These are phyloP conservation scores for Notechis scutatus DNA, from an alignment of 2,113 vertebrate species.

Conservation along the genomic window DNA sequence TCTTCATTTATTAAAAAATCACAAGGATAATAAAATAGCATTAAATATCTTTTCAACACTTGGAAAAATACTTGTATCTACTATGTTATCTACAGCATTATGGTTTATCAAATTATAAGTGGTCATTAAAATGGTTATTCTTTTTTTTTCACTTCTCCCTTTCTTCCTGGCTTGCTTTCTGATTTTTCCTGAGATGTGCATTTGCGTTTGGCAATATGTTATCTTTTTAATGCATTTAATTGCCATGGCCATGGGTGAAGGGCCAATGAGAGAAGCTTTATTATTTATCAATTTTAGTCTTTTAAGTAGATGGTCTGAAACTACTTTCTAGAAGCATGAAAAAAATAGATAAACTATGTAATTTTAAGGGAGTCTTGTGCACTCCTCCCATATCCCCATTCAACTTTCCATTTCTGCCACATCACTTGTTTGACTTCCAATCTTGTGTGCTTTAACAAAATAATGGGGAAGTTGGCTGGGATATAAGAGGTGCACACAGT, in stretches of 20 bases:
- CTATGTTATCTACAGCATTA: not conserved
- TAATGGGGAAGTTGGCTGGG: not conserved
- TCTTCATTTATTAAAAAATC: slow-evolving; percentile 64
- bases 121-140: not conserved
- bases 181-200: not conserved
- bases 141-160: not conserved
- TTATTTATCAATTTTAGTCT: not conserved
- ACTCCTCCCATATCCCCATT: not conserved
- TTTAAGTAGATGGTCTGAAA: not conserved
- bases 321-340: not conserved
- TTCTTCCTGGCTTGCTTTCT: not conserved
- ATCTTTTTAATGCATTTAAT: not conserved
- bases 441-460: not conserved
- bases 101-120: not conserved
- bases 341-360: not conserved
- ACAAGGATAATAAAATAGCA: slow-evolving; percentile 14
- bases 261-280: not conserved
- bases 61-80: not conserved
- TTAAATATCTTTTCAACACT: not conserved
- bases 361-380: not conserved
- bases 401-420: not conserved
- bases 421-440: not conserved
- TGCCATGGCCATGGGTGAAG: not conserved
- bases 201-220: not conserved
- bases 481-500: not conserved